These are phyloP conservation scores for Meloidogyne floridensis DNA, from an alignment of 1,140 invertebrate genomes.

Conservation along the genomic window DNA sequence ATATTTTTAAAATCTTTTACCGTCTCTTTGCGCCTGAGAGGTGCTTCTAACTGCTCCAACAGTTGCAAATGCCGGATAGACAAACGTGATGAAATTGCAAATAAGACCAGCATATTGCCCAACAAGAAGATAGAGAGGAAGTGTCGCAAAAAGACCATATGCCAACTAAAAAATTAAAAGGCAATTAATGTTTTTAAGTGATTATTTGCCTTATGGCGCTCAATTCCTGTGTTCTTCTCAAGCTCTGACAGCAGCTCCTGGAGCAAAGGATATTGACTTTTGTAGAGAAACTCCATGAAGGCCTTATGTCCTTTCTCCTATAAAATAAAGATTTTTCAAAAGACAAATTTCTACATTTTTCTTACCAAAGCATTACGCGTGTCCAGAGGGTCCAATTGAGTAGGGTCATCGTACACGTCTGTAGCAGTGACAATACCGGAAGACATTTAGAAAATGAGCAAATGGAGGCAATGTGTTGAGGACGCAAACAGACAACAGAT, in stretches of 20 bases:
- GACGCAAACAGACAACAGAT: neutral
- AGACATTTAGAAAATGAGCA: neutral
- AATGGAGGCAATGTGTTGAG: neutral
- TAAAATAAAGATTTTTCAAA: neutral
- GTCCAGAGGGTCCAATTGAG: neutral
- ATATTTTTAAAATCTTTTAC: neutral
- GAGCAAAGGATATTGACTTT: neutral
- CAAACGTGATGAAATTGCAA: constrained; percentile 1
- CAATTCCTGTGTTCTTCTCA: neutral
- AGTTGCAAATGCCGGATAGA: constrained; percentile 8
- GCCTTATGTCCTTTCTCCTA: neutral
- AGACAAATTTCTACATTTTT: neutral
- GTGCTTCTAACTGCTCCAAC: neutral
- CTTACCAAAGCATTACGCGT: neutral
- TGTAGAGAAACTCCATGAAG: constrained; percentile 6
- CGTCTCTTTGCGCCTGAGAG: neutral
- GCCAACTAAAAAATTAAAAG: neutral
- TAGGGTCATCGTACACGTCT: neutral
- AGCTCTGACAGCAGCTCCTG: neutral
- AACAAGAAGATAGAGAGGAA: neutral
- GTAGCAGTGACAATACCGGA: neutral
- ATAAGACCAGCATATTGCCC: neutral
- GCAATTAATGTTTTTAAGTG: neutral
- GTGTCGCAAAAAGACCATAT: neutral
- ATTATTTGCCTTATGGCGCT: neutral